These are phyloP conservation scores for Hirudo medicinalis DNA, from an alignment of 1,140 invertebrate species.

Conservation along the genomic window DNA sequence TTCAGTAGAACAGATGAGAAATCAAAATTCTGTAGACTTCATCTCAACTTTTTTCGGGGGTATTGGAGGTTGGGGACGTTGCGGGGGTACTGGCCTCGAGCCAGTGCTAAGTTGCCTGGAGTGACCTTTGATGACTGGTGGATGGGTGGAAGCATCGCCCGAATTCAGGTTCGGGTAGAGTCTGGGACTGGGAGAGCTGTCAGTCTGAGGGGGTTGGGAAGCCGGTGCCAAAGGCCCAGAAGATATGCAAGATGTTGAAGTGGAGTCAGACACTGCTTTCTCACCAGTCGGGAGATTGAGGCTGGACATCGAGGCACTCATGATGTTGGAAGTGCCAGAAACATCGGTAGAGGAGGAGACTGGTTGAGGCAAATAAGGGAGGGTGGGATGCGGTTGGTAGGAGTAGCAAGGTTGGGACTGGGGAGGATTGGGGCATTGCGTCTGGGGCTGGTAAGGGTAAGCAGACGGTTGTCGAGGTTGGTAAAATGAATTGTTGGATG, in stretches of 20 bases:
- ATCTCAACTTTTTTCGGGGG: neutral
- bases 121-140: neutral
- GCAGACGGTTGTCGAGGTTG: neutral
- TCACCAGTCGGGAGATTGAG: neutral
- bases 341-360: too few relatives aligned
- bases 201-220: neutral
- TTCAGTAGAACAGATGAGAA: slow-evolving; percentile 9
- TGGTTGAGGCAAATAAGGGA: too few relatives aligned
- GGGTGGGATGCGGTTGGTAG: too few relatives aligned
- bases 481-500: neutral
- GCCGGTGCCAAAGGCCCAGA: neutral
- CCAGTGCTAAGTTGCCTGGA: neutral
- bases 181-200: neutral
- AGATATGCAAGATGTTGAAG: neutral
- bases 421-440: too few relatives aligned
- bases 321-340: too few relatives aligned
- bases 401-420: too few relatives aligned
- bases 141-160: neutral
- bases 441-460: too few relatives aligned
- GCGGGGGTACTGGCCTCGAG: neutral
- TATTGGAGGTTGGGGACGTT: neutral
- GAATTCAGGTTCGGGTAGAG: neutral
- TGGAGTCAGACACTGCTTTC: neutral
- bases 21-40: slow-evolving; percentile 13
- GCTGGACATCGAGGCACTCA: too few relatives aligned